phyloP scores from a whole-genome alignment of 1,140 invertebrate species.

The Pseudomyrmex flavicornis region DNA sequence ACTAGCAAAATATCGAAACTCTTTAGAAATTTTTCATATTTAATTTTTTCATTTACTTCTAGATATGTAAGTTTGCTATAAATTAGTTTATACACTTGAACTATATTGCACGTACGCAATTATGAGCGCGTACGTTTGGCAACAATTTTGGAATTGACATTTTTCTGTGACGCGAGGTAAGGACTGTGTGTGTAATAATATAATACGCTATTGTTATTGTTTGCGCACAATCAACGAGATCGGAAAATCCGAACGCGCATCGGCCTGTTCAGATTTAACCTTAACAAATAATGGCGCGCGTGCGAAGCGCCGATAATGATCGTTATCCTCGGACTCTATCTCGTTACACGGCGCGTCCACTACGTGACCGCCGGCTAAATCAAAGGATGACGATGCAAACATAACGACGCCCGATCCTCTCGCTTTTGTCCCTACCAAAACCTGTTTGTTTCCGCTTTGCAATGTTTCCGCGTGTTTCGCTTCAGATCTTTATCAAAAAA shows the following conservation, averaged over 20 bases:
- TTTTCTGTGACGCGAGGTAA: too few species aligned
- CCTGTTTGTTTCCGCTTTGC: constrained; percentile 17
- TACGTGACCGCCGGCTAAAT: constrained; percentile 67
- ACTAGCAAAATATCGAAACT: neutral
- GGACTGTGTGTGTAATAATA: too few species aligned
- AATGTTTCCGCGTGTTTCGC: constrained; percentile 13
- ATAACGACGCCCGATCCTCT: constrained; percentile 18
- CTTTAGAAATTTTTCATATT: neutral
- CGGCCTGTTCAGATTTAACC: constrained; percentile 18
- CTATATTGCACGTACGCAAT: neutral
- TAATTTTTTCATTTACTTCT: neutral
- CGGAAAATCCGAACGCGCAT: constrained; percentile 29
- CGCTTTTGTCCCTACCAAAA: constrained; percentile 37
- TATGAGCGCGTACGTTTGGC: neutral
- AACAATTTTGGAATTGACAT: neutral
- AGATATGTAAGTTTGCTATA: neutral
- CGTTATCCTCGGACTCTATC: constrained; percentile 21
- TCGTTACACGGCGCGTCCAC: constrained; percentile 25
- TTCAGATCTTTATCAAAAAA: constrained; percentile 20
- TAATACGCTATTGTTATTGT: neutral
- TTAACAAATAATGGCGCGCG: constrained; percentile 49
- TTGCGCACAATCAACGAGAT: constrained; percentile 13
- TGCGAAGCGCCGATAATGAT: constrained; percentile 41
- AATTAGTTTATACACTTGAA: neutral
- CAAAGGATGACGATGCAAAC: constrained; percentile 64